Evolutionary conservation across 2,797 vertebrate genomes (phyloP).

Genomic region (Megaceryle alcyon): DNA sequence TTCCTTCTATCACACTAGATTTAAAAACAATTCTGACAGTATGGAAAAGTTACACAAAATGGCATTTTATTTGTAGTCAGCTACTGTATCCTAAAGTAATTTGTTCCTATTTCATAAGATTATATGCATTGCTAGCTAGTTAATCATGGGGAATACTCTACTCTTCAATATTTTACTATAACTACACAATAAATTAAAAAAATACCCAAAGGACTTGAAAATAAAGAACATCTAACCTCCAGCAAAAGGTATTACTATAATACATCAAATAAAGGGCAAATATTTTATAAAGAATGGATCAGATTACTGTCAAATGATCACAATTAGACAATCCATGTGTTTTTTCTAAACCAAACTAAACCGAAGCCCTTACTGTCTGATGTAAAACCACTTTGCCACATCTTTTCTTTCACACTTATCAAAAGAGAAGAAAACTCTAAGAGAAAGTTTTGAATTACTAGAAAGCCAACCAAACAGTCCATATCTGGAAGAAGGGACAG

Average conservation of each 20-base stretch:
- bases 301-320: constrained; percentile 24
- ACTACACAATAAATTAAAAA: not conserved
- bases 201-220: not conserved
- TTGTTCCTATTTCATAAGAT: not conserved
- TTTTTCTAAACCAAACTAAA: not conserved
- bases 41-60: not conserved
- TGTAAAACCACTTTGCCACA: not conserved
- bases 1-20: not conserved
- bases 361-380: not conserved
- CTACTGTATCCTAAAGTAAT: not conserved
- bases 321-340: not conserved
- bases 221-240: not conserved
- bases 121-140: not conserved
- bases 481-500: not conserved
- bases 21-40: not conserved
- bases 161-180: constrained; percentile 35
- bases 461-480: not conserved
- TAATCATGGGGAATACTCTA: not conserved
- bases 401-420: not conserved
- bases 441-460: not conserved
- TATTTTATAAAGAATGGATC: not conserved
- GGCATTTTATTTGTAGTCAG: not conserved
- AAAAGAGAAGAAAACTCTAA: not conserved
- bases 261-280: not conserved
- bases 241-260: not conserved